Evolutionary conservation across 2,888 invertebrate genomes (phyloP).

Genomic region (Spialia ferax): DNA sequence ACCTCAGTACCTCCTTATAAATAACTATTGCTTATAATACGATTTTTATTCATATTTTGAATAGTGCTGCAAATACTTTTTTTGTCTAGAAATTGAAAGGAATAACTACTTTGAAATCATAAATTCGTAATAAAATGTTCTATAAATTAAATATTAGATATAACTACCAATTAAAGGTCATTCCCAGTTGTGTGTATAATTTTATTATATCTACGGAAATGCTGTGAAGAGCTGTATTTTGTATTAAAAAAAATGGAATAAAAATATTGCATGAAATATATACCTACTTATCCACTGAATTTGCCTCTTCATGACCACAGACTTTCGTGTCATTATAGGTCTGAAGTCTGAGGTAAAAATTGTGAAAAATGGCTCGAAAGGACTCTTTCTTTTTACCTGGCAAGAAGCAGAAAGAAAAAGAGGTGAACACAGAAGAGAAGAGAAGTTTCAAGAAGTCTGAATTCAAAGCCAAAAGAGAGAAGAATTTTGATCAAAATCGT

Average conservation of each 20-base stretch:
- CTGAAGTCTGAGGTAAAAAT: slow-evolving; percentile 65
- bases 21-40: no score
- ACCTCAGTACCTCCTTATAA: background rate
- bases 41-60: no score
- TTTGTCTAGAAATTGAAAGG: no score
- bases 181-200: no score
- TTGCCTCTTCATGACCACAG: slow-evolving; percentile 72
- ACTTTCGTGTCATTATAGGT: slow-evolving; percentile 83
- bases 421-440: slow-evolving; percentile 43
- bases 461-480: slow-evolving; percentile 57
- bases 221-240: background rate
- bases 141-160: no score
- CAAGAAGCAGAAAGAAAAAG: slow-evolving; percentile 55
- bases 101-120: background rate
- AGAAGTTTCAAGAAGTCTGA: slow-evolving; percentile 39
- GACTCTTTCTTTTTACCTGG: slow-evolving; percentile 69
- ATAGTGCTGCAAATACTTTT: no score
- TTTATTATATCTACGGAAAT: background rate
- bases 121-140: background rate
- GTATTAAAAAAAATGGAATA: background rate
- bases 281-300: slow-evolving; percentile 48
- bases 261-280: slow-evolving; percentile 38
- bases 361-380: slow-evolving; percentile 68
- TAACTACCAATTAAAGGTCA: no score
- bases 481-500: slow-evolving; percentile 65